phyloP scores from a whole-genome alignment of 2,797 vertebrate species.

The Falco novaeseelandiae region DNA sequence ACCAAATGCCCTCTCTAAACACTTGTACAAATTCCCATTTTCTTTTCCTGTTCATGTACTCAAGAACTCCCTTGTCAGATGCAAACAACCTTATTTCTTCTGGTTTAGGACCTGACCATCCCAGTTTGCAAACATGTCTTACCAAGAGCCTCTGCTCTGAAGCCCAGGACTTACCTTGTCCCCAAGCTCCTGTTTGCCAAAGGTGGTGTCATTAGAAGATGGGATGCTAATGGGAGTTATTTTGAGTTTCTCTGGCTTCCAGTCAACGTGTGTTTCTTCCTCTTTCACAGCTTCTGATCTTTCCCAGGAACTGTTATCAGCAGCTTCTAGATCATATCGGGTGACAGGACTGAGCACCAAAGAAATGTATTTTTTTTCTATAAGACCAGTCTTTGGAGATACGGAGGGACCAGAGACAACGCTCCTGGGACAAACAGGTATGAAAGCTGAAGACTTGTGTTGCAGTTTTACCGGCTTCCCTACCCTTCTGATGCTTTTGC shows the following conservation, averaged over 20 bases:
- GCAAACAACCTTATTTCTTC: neutral
- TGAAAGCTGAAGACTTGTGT: neutral
- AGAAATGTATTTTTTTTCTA: slow-evolving; percentile 83
- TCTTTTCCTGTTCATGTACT: neutral
- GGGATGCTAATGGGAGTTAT: neutral
- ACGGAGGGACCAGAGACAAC: slow-evolving; percentile 80
- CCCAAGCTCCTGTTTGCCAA: neutral
- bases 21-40: neutral
- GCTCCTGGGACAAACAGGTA: slow-evolving; percentile 81
- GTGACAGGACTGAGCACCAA: slow-evolving; percentile 79
- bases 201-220: neutral
- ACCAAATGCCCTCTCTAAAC: neutral
- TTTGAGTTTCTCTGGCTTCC: neutral
- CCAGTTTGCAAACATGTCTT: neutral
- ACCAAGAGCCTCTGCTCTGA: neutral
- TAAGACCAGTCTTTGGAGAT: slow-evolving; percentile 84
- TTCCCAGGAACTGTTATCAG: slow-evolving; percentile 74
- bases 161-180: neutral
- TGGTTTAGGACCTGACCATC: neutral
- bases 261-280: neutral
- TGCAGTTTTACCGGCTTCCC: neutral
- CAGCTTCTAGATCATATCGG: slow-evolving; percentile 74
- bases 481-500: neutral
- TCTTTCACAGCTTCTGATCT: slow-evolving; percentile 37
- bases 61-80: neutral